Conservation (phyloP, 2,113 vertebrate species). For the Daubentonia madagascariensis region DNA sequence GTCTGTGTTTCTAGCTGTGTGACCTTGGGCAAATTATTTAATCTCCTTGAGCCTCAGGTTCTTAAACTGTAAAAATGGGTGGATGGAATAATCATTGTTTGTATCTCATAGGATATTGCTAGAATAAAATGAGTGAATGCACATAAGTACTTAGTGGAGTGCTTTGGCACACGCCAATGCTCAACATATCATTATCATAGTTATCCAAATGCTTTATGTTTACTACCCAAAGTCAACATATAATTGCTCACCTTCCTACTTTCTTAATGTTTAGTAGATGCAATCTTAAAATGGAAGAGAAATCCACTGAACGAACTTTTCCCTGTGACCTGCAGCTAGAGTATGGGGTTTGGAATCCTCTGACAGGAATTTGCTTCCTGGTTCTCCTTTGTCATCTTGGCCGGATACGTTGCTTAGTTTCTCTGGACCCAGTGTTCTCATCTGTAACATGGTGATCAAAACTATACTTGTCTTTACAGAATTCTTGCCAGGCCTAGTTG, state of each 20-base stretch:
- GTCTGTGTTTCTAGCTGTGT: neutral
- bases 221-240: neutral
- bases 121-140: neutral
- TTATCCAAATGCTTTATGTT: neutral
- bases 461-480: neutral
- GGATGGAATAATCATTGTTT: neutral
- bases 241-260: neutral
- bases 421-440: neutral
- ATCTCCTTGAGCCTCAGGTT: neutral
- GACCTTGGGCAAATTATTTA: neutral
- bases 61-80: neutral
- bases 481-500: neutral
- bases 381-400: neutral
- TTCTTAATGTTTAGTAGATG: neutral
- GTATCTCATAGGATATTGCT: neutral
- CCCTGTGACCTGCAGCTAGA: neutral
- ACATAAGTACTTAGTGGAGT: neutral
- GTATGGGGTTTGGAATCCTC: neutral
- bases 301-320: neutral
- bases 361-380: neutral
- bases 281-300: neutral
- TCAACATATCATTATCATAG: neutral
- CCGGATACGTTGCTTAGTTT: neutral
- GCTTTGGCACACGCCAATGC: neutral
- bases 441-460: neutral